Base-by-base conservation (phyloP, 2,797 vertebrate species). In the Urocyon cinereoargenteus region DNA sequence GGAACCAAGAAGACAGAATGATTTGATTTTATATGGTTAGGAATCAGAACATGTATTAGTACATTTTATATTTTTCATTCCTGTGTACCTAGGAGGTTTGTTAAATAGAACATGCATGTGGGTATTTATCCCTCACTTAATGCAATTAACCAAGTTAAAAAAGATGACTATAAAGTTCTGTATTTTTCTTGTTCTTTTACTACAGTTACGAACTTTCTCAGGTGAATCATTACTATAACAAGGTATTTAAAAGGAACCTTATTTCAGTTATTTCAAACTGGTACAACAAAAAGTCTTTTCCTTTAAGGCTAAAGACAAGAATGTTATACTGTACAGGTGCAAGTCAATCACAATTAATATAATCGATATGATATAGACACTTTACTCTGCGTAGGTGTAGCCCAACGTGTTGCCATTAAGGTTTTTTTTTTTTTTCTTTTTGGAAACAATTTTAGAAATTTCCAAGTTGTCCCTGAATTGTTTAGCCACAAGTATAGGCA, bases 401-500 rank as follows among this genome's bases (percentile, higher is more conserved):
- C 97, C 82, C 83, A 88, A 96, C 68, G 97, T 78, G 66, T 96
- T 97, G 98, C 85, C 96, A 84, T 79, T 94, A 97, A 92, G 40
- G 40, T 45, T 45, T 45, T 45, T 75, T 98, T 96, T 98, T 98
- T 96, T 95, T 98, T 96, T n/a, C n/a, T n/a, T 98, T 98, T 96
- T 96, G 75, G 89, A 95, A 97, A 97, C 97, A 97, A 97, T 92
- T 97, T 93, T 98, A 93, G 91, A 97, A 96, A 93, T 97, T 93
- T 91, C 82, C 92, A 79, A 2, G 24, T 96, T 98, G 92, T 96
- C 97, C 86, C 97, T 93, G 96, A 96, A 97, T 62, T 98, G 92
- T 97, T 93, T 97, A 95, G 97, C 96, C 96, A 92, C 97, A 98
- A 97, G 97, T 98, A 97, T 97, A 94, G 98, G 98, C 98, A 98